Conservation (phyloP, 2,797 vertebrate species). For the Myotis vivesi region DNA sequence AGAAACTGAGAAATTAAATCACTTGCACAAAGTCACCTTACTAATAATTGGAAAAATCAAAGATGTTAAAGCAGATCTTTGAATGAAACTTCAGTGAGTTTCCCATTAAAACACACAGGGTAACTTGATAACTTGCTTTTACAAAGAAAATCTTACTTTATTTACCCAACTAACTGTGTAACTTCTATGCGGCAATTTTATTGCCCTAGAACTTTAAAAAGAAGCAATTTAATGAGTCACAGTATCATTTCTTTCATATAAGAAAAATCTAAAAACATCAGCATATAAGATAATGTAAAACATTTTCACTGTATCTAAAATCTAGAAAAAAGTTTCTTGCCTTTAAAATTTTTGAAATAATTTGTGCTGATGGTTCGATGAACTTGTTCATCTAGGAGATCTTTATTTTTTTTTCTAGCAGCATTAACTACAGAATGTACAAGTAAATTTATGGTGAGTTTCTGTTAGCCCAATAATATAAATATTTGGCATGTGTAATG, state of each 20-base stretch:
- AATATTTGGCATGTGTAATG: background rate
- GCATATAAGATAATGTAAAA: background rate
- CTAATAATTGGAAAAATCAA: constrained; percentile 40
- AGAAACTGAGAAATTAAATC: constrained; percentile 35
- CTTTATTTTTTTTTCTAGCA: constrained; percentile 16
- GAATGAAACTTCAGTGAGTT: background rate
- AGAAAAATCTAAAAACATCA: constrained; percentile 20
- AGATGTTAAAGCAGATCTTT: constrained; percentile 3
- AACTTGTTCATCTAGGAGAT: constrained; percentile 8
- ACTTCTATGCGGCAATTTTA: background rate
- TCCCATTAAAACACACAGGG: background rate
- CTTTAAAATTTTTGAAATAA: constrained; percentile 39
- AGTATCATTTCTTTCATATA: background rate
- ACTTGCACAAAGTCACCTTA: constrained; percentile 1
- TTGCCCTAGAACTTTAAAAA: background rate
- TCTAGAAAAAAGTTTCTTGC: background rate
- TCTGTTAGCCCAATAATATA: background rate
- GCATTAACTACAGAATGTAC: background rate
- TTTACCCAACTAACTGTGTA: background rate
- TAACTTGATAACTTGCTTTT: constrained; percentile 23
- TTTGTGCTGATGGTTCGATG: background rate
- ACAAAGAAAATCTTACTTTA: constrained; percentile 16
- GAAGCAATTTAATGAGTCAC: background rate
- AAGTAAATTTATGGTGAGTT: background rate
- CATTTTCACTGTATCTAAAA: constrained; percentile 11